Conservation (phyloP, 2,113 vertebrate species). For the Podilymbus podiceps region DNA sequence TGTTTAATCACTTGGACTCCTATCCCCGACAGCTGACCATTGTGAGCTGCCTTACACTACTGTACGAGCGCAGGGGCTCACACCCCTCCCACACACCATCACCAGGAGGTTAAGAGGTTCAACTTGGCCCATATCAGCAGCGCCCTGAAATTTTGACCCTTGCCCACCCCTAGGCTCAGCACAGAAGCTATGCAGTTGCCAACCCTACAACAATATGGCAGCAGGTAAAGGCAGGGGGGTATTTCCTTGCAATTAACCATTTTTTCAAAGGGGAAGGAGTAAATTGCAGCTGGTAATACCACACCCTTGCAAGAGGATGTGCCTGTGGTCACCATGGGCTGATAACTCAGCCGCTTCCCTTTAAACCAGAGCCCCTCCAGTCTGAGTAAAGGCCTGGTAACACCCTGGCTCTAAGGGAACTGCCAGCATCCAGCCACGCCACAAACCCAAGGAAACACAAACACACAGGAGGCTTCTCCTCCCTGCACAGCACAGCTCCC, state of each 20-base stretch:
- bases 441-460: not conserved
- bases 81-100: not conserved
- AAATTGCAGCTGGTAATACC: not conserved
- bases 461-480: not conserved
- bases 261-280: not conserved
- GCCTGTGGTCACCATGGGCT: not conserved
- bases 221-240: not conserved
- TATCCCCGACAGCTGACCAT: not conserved
- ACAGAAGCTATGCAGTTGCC: not conserved
- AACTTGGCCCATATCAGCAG: rapidly evolving
- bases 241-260: not conserved
- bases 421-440: rapidly evolving
- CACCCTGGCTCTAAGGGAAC: rapidly evolving
- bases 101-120: not conserved
- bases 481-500: rapidly evolving
- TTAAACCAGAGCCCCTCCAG: not conserved
- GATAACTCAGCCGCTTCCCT: not conserved
- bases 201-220: not conserved
- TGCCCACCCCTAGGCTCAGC: not conserved
- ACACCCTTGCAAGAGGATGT: no score
- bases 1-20: not conserved
- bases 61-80: not conserved
- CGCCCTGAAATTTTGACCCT: not conserved
- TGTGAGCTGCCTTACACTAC: not conserved
- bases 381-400: not conserved